Evolutionary conservation across 2,888 invertebrate genomes (phyloP).

Genomic region (Stenichneumon culpator): DNA sequence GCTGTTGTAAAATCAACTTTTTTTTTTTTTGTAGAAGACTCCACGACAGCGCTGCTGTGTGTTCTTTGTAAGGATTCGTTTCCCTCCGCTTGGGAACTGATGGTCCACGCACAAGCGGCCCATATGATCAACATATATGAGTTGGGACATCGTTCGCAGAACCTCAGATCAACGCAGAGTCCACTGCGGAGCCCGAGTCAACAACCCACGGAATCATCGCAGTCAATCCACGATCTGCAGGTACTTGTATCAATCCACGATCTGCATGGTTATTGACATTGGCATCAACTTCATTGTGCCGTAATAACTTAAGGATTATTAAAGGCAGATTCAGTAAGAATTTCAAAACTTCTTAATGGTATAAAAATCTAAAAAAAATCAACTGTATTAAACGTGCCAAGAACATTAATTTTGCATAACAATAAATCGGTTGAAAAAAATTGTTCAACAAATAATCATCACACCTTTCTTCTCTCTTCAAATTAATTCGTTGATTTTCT

Average conservation of each 20-base stretch:
- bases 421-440: too few species aligned
- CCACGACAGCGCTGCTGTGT: constrained; percentile 87
- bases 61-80: constrained; percentile 90
- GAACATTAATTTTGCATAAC: too few species aligned
- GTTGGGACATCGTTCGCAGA: constrained; percentile 85
- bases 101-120: constrained; percentile 90
- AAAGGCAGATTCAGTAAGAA: too few species aligned
- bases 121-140: constrained; percentile 90
- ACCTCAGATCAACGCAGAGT: constrained; percentile 79
- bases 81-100: constrained; percentile 89
- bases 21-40: constrained; percentile 72
- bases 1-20: neutral
- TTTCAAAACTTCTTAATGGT: too few species aligned
- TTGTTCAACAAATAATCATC: too few species aligned
- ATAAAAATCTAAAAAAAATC: too few species aligned
- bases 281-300: neutral
- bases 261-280: constrained; percentile 6
- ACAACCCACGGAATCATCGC: constrained; percentile 79
- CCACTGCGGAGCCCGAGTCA: constrained; percentile 79
- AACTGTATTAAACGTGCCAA: too few species aligned
- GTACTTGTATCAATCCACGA: constrained; percentile 67
- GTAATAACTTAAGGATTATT: neutral
- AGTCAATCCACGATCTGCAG: constrained; percentile 69
- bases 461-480: too few species aligned
- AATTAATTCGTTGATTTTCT: too few species aligned